These are phyloP conservation scores for Xiphias gladius DNA, from an alignment of 2,113 vertebrate genomes.

Conservation along the genomic window DNA sequence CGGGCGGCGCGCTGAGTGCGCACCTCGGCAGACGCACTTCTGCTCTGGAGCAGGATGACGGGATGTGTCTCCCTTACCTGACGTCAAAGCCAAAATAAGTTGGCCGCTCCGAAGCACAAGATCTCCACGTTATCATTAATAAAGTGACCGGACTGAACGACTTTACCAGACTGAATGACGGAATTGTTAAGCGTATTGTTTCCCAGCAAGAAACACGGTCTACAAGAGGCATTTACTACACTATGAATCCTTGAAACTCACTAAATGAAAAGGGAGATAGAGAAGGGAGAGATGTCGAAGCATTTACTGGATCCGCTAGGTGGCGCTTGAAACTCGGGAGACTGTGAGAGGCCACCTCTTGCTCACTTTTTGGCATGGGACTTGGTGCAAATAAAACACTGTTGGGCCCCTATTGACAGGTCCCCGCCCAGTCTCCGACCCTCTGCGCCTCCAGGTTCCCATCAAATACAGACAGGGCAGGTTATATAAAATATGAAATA, in stretches of 20 bases:
- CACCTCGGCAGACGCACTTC: constrained; percentile 45
- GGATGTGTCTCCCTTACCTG: constrained; percentile 53
- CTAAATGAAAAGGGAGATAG: background rate
- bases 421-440: background rate
- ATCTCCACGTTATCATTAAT: background rate
- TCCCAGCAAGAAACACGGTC: background rate
- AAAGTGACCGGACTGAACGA: background rate
- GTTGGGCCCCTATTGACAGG: background rate
- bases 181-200: no score
- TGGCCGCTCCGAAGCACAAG: background rate
- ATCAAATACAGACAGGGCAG: no score
- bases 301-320: constrained; percentile 37
- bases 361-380: background rate
- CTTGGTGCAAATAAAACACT: background rate
- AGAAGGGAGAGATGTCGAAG: background rate
- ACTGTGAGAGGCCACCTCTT: background rate
- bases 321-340: constrained; percentile 40
- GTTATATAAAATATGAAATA: background rate
- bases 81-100: constrained; percentile 66
- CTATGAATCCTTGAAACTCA: background rate
- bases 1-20: constrained; percentile 50
- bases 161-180: no score
- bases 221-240: background rate
- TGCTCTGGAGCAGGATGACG: constrained; percentile 46
- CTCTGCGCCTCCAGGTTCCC: background rate